Evolutionary conservation across 2,797 vertebrate genomes (phyloP), one percentile per base, ranked within the genome.

Genomic region (Hoplostethus atlanticus): DNA sequence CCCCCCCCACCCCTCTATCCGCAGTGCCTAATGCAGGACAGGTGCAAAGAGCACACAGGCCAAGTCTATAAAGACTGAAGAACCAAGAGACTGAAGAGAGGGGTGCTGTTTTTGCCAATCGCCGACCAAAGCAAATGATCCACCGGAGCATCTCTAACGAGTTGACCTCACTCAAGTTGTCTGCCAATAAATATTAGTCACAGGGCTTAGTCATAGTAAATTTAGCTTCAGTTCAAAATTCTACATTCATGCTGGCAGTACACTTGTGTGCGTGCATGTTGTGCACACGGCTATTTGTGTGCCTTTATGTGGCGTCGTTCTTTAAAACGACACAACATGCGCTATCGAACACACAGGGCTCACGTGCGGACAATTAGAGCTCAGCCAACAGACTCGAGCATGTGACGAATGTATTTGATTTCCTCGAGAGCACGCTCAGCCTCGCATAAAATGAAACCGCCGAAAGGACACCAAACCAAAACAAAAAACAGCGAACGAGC

Each of bases 31-130:
- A 86, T 85, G 72, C 73, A 84, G 69, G 69, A 80, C 91, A 88
- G 85, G 87, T 86, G 85, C 86, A 84, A 68, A 73, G 73, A 76
- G 77, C 42, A 21, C 67, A 76, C 53, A 79, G 70, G 86, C 80
- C 87, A 88, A 87, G 61, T 84, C 74, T 67, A 71, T 73, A 59
- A 79, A 51, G 53, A 40, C 17, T 71, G 50, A 76, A 79, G 80
- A 73, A 70, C 71, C 42, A 55, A 69, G 71, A 51, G 74, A 84
- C 76, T 56, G 59, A 71, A n/a, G 21, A 21, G 60, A 76, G 64
- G 69, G 66, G 21, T 51, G 63, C 44, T 40, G 64, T 63, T 75
- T 76, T 78, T 87, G 68, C 72, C 73, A 76, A 81, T 72, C 70
- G 51, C 56, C 73, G 75, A 50, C 73, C 73, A 63, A 71, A 59